Base-by-base conservation (phyloP, 2,113 vertebrate species). In the Orthonyx spaldingii region DNA sequence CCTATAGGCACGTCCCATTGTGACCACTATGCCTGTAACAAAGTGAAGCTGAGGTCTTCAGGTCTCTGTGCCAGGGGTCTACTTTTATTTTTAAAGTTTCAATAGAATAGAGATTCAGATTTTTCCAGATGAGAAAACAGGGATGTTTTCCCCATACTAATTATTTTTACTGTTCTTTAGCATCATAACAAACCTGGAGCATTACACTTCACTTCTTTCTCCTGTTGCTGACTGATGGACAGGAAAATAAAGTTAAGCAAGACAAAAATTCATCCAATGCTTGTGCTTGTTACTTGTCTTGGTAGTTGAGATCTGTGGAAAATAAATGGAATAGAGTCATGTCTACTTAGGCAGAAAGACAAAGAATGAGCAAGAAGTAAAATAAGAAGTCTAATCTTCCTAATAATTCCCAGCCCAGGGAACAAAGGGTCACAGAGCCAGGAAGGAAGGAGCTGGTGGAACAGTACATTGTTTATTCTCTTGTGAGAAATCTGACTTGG, bases 1-100 rank as follows among this genome's bases (percentile, higher is more conserved):
- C 50, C n/a, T 16, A 1, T 13, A 27, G 47, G 42, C 33, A n/a
- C 0, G 0, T 79, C 22, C 22, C 16, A 6, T 13, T 37, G 4
- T 13, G 32, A 57, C 6, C 47, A 6, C 18, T 7, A 0, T 7
- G 32, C 53, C 75, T 33, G 28, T 42, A 37, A 49, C 37, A 56
- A n/a, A 32, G 33, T 37, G 49, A 47, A 87, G 23, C 53, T 49
- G 28, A 42, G 20, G 21, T 16, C 55, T 61, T 41, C 63, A 35
- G 57, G 6, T 72, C 35, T 49, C 50, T 18, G 8, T 20, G 27
- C 7, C 18, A 49, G 32, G 8, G 23, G n/a, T 65, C 56, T 47
- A 17, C 30, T 42, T 28, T 44, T 71, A 44, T 21, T 84, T 72
- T 60, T 27, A 47, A 87, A 61, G 46, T 39, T 69, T 44, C 11